Base-by-base conservation (phyloP, 2,797 vertebrate genomes). In the Tympanoctomys barrerae region DNA sequence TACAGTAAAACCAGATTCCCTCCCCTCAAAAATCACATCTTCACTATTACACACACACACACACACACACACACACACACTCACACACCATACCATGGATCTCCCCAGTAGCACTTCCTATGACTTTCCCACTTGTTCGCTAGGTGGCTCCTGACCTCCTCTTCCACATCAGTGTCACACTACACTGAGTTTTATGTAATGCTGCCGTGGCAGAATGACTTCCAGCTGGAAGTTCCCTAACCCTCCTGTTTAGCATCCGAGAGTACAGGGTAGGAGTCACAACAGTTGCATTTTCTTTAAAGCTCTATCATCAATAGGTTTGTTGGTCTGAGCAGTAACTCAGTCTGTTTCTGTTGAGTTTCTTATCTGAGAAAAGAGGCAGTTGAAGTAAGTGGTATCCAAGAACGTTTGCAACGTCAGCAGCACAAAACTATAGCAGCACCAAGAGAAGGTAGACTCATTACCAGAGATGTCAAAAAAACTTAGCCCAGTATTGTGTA, bases 281-380 rank as follows among this genome's bases (percentile, higher is more conserved):
- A 73, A 87, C 36, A 66, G 4, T 62, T 84, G 24, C 3, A 2
- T 4, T 86, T 71, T 90, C 12, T 92, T 42, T 92, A n/a, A 85
- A 90, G 7, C 19, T 57, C 61, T 49, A 39, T 31, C n/a, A 26
- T 84, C 87, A 88, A 68, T 19, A 77, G 89, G n/a, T 22, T 84
- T 31, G 16, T 10, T n/a, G 7, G 59, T 33, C 46, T 54, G 6
- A 90, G n/a, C 46, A 85, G 66, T 78, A 89, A 87, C 77, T 89
- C 31, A 31, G 4, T 85, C 42, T 91, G 71, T 59, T 59, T 96
- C 28, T 70, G 31, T 39, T 57, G 59, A 21, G 9, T 39, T 89
- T 62, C 71, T 93, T 83, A 88, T 59, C 57, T 96, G 52, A 87
- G 62, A 75, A 85, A 73, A 64, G 24, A 80, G 81, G 49, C 59